phyloP scores from a whole-genome alignment of 2,113 vertebrate species.

The Craseonycteris thonglongyai region DNA sequence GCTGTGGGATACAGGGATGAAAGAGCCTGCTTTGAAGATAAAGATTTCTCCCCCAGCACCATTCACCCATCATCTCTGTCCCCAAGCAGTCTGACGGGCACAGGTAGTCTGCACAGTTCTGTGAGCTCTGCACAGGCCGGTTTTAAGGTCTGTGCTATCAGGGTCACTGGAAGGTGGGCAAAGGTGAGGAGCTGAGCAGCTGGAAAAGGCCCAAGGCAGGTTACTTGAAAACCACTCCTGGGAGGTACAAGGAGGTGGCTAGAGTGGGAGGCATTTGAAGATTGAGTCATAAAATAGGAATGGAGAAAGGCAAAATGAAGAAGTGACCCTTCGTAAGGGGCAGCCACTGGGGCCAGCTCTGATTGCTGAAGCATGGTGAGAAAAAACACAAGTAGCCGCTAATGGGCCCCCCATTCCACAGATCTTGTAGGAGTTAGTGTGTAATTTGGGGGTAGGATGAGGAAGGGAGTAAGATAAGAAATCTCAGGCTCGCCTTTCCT shows the following conservation, averaged over 20 bases:
- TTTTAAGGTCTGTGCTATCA: constrained; percentile 38
- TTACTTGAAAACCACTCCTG: neutral
- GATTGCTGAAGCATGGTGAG: neutral
- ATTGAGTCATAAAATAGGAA: neutral
- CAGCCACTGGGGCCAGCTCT: neutral
- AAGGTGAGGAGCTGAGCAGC: neutral
- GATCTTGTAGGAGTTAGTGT: neutral
- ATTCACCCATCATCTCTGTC: constrained; percentile 33
- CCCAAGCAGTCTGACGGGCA: constrained; percentile 11
- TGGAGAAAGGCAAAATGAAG: constrained; percentile 7
- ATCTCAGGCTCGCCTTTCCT: constrained; percentile 30
- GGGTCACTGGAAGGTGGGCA: constrained; percentile 45
- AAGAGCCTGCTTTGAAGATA: neutral
- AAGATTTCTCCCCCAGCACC: constrained; percentile 52
- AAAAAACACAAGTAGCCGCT: neutral
- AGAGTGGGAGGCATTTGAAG: constrained; percentile 32
- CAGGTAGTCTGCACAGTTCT: constrained; percentile 43
- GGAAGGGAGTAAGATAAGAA: neutral
- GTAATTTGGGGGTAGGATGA: neutral
- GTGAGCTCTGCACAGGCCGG: constrained; percentile 42
- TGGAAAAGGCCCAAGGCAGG: neutral
- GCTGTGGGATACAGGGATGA: neutral
- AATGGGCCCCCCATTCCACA: neutral
- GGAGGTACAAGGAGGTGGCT: neutral
- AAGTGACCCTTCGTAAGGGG: neutral